Conservation (phyloP, 2,888 invertebrate species). For the Erannis defoliaria region DNA sequence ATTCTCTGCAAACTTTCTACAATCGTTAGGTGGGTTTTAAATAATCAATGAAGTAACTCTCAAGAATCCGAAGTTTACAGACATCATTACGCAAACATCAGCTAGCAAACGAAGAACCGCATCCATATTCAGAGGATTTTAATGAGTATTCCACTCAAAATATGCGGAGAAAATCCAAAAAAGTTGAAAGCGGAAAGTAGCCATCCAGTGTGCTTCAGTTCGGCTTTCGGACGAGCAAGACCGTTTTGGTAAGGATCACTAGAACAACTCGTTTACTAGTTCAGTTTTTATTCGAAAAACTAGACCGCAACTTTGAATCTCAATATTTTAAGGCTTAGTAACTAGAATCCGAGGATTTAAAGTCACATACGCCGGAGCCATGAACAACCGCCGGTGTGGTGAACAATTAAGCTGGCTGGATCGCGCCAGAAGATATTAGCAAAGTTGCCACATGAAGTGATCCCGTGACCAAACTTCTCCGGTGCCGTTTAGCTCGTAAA, state of each 20-base stretch:
- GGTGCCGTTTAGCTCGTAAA: conserved; percentile 76
- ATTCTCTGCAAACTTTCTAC: background rate
- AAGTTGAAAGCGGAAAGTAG: conserved; percentile 23
- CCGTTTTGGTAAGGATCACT: conserved; percentile 31
- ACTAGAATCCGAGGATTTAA: conserved; percentile 30
- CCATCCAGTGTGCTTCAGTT: conserved; percentile 29
- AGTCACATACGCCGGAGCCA: conserved; percentile 48
- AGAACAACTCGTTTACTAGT: conserved; percentile 16
- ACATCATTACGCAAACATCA: conserved; percentile 28
- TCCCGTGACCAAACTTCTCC: conserved; percentile 66
- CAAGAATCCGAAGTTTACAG: conserved; percentile 21
- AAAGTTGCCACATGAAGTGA: conserved; percentile 70
- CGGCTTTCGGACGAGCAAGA: conserved; percentile 22
- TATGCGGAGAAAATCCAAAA: conserved; percentile 16
- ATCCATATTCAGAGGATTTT: conserved; percentile 32
- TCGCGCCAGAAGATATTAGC: conserved; percentile 70
- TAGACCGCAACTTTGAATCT: conserved; percentile 23
- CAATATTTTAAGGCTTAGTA: conserved; percentile 24
- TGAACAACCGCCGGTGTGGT: conserved; percentile 55
- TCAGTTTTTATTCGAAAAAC: conserved; percentile 26
- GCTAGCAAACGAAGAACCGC: conserved; percentile 14
- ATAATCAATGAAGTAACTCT: conserved; percentile 14
- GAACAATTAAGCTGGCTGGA: conserved; percentile 66
- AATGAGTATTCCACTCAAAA: conserved; percentile 28
- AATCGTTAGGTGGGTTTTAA: background rate